Percentiles rank a stretch among this genome's conserved stretches.
phyloP scores from a whole-genome alignment of 2,888 invertebrate species.

The Entomobrya proxima region DNA sequence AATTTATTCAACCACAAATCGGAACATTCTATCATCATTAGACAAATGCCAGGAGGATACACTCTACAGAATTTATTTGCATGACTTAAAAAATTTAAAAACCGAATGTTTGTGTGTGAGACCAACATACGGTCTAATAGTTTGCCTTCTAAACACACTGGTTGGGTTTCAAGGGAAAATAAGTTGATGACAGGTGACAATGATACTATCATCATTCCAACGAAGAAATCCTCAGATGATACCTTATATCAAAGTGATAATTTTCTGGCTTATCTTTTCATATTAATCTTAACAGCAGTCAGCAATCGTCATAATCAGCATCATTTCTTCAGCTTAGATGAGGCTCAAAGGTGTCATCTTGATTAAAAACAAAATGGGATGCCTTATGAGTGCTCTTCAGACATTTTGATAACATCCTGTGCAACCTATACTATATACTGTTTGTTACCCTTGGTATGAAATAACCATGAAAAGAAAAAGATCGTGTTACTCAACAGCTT shows the following conservation, averaged over 20 bases:
- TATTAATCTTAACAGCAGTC: slow-evolving; percentile 19
- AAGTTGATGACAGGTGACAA: slow-evolving; percentile 52
- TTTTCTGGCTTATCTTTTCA: slow-evolving; percentile 32
- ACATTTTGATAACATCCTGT: not conserved
- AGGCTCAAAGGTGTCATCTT: slow-evolving; percentile 34
- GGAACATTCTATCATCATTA: not conserved
- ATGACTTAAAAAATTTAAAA: not conserved
- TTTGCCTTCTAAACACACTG: not conserved
- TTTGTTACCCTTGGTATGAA: not conserved
- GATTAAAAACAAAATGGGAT: slow-evolving; percentile 27
- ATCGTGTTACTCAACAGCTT: slow-evolving; percentile 38
- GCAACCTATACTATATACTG: not conserved
- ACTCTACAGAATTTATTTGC: not conserved
- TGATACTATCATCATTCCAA: slow-evolving; percentile 18
- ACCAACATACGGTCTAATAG: not conserved
- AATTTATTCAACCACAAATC: not conserved
- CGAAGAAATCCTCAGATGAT: slow-evolving; percentile 1
- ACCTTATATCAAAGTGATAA: not conserved
- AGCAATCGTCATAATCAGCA: slow-evolving; percentile 8
- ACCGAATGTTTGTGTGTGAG: not conserved
- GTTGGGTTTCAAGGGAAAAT: not conserved
- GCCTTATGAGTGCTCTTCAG: not conserved
- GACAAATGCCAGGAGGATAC: not conserved
- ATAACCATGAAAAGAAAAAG: slow-evolving; percentile 14
- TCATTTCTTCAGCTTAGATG: not conserved